A percentile compares a stretch with the other conserved stretches of the same genome.
These are phyloP conservation scores for Zoanthus sansibaricus DNA, from an alignment of 92 coral and sea anemone genomes.

Conservation along the genomic window DNA sequence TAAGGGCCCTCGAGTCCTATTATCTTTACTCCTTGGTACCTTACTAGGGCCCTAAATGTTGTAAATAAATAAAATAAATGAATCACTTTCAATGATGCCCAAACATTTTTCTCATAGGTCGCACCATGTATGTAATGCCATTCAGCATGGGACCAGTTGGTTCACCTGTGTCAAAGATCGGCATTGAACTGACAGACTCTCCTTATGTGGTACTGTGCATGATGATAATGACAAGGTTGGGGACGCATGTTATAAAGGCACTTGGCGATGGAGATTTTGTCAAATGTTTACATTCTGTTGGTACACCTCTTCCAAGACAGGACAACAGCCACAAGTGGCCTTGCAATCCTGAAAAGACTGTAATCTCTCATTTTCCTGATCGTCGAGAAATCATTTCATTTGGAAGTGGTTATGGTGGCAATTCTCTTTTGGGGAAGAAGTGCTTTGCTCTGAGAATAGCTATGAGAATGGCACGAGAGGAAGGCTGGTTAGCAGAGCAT, in stretches of 20 bases:
- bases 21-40: too few species aligned
- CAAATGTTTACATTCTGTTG: slow-evolving; percentile 87
- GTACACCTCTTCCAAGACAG: slow-evolving; percentile 78
- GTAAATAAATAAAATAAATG: too few species aligned
- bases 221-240: slow-evolving; percentile 93
- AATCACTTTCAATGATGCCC: background rate
- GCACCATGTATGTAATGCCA: slow-evolving; percentile 91
- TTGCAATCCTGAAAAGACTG: slow-evolving; percentile 82
- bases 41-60: too few species aligned
- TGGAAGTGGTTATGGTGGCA: slow-evolving; percentile 95
- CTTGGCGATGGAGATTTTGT: slow-evolving; percentile 82
- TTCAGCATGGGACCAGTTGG: slow-evolving; percentile 96
- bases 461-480: slow-evolving; percentile 75
- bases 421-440: slow-evolving; percentile 90
- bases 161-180: slow-evolving; percentile 89
- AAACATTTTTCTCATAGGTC: slow-evolving; percentile 58
- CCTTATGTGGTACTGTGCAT: slow-evolving; percentile 87
- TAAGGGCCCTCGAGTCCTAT: too few species aligned
- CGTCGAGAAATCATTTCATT: slow-evolving; percentile 79
- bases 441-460: slow-evolving; percentile 95
- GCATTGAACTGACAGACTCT: slow-evolving; percentile 89
- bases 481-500: slow-evolving; percentile 95
- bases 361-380: slow-evolving; percentile 85
- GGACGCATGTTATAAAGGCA: slow-evolving; percentile 73
- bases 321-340: slow-evolving; percentile 79